Conservation (phyloP, 2,113 vertebrate species). For the Leuciscus idus region DNA sequence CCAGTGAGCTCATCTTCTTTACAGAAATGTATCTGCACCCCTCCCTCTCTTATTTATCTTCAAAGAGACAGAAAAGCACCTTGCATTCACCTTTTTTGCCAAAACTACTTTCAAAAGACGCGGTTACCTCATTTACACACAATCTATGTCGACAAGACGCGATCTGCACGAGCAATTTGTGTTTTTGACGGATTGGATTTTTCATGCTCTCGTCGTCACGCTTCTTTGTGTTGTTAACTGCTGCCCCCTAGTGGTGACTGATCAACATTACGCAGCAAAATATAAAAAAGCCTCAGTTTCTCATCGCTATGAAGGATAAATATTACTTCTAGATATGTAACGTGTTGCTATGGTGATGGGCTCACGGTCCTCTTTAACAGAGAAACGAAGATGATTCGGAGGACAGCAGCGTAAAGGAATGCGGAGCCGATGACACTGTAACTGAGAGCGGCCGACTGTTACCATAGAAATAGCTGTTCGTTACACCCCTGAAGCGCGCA, state of each 20-base stretch:
- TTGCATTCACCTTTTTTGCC: slow-evolving; percentile 34
- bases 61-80: slow-evolving; percentile 33
- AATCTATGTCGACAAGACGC: slow-evolving; percentile 21
- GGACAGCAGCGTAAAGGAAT: slow-evolving; percentile 17
- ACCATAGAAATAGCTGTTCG: neutral
- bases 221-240: slow-evolving; percentile 60
- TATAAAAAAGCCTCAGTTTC: slow-evolving; percentile 1
- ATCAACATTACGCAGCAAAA: neutral
- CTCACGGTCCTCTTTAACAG: slow-evolving; percentile 57
- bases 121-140: slow-evolving; percentile 14
- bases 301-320: slow-evolving; percentile 67
- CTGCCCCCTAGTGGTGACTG: slow-evolving; percentile 63
- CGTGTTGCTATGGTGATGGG: slow-evolving; percentile 81
- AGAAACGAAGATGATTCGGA: slow-evolving; percentile 52
- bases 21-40: slow-evolving; percentile 44
- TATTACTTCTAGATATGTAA: slow-evolving; percentile 77
- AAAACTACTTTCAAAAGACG: neutral
- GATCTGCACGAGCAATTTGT: slow-evolving; percentile 28
- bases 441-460: slow-evolving; percentile 32
- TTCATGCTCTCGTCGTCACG: slow-evolving; percentile 14
- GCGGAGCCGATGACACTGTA: slow-evolving; percentile 38
- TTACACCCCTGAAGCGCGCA: neutral
- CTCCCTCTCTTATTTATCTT: slow-evolving; percentile 41
- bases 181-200: slow-evolving; percentile 8
- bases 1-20: slow-evolving; percentile 45